Evolutionary conservation across 2,113 vertebrate species (phyloP).

Genomic region (Platycercus adscitus): DNA sequence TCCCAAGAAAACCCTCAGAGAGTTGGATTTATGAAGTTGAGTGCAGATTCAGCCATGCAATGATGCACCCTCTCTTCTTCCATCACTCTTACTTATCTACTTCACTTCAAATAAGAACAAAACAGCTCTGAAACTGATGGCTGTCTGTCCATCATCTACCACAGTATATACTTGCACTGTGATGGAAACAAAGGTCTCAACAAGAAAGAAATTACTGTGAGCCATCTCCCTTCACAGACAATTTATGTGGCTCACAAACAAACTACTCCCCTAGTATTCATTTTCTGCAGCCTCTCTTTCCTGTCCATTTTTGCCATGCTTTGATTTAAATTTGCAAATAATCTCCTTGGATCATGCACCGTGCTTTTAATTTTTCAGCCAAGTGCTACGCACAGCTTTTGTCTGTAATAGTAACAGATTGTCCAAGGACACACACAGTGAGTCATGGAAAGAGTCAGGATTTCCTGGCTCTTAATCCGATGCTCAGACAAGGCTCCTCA

Average conservation of each 20-base stretch:
- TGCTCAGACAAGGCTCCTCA: slow-evolving; percentile 17
- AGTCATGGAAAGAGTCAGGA: slow-evolving; percentile 50
- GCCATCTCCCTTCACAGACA: background rate
- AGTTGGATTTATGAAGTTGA: background rate
- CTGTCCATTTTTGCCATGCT: background rate
- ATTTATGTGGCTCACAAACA: background rate
- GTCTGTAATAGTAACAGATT: slow-evolving; percentile 44
- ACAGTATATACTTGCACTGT: background rate
- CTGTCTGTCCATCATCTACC: background rate
- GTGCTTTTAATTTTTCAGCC: slow-evolving; percentile 33
- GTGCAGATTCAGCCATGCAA: background rate
- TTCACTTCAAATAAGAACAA: background rate
- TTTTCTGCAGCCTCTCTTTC: background rate
- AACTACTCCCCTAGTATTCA: background rate
- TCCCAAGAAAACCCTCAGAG: background rate
- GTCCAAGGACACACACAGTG: slow-evolving; percentile 37
- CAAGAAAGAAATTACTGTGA: background rate
- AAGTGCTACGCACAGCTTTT: slow-evolving; percentile 14
- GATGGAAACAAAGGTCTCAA: background rate
- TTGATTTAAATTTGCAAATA: slow-evolving; percentile 8
- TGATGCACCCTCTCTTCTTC: background rate
- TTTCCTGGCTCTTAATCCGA: slow-evolving; percentile 43
- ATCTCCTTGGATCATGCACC: background rate
- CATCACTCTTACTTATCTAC: background rate
- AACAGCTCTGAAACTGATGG: background rate